phyloP scores from a whole-genome alignment of 2,797 vertebrate species.

The Pipistrellus kuhlii region DNA sequence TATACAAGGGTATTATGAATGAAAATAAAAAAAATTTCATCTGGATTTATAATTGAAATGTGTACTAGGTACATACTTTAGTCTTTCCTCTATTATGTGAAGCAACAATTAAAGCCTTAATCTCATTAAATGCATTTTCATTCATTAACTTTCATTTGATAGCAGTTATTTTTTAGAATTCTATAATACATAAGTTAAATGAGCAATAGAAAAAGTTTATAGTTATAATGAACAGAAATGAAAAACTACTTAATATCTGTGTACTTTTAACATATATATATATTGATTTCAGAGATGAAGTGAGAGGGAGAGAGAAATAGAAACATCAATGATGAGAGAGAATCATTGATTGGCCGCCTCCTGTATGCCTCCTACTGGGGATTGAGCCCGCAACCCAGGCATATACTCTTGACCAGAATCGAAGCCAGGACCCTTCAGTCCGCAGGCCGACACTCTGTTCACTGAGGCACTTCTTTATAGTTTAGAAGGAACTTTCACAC shows the following conservation, averaged over 20 bases:
- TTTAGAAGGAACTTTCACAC: not conserved
- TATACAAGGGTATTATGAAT: conserved; percentile 76
- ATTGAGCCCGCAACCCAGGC: no score
- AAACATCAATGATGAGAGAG: no score
- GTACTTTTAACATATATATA: no score
- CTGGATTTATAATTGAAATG: conserved; percentile 83
- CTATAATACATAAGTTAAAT: conserved; percentile 8
- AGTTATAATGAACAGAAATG: not conserved
- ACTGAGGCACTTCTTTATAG: not conserved
- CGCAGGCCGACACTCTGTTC: no score
- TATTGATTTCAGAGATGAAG: no score
- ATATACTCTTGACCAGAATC: no score
- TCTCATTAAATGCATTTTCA: conserved; percentile 34
- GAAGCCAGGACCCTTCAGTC: no score
- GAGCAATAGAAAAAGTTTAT: not conserved
- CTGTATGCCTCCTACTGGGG: no score
- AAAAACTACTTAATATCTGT: conserved; percentile 39
- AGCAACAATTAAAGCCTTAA: conserved; percentile 63
- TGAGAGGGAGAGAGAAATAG: no score
- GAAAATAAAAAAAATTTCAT: conserved; percentile 6
- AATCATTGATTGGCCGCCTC: no score
- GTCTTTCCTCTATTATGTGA: not conserved
- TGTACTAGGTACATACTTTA: conserved; percentile 66
- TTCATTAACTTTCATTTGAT: not conserved
- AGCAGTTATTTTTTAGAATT: conserved; percentile 23